Evolutionary conservation across 2,888 invertebrate genomes (phyloP), one percentile per base, ranked within the genome.

Genomic region (Dascillus cervinus): DNA sequence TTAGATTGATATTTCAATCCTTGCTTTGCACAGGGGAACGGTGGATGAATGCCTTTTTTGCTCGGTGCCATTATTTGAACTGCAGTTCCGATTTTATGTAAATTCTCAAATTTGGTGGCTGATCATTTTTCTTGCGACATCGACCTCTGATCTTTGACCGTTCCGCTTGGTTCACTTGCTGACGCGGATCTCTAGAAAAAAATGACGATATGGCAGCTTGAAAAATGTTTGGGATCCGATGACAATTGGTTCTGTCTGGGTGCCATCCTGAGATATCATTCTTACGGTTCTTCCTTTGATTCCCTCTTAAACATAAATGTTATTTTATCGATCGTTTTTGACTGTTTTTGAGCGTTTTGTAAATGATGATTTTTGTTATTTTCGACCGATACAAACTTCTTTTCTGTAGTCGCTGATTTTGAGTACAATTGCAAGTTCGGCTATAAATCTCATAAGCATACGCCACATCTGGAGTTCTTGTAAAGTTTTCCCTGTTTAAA

Each of bases 1-100:
- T 43, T 34, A 42, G 44, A 44, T 41, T 46, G 47, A 44, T 46
- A 47, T 47, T 46, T 47, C 45, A 46, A 44, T 46, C 41, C 29
- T 33, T 21, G 28, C 26, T 38, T 31, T 27, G 27, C 37, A 23
- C 37, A 23, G 23, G 26, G 37, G 33, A 29, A 13, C 26, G 26
- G n/a, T 22, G 21, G 23, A 32, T 35, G 31, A 35, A 35, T 35
- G 35, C 24, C 26, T 20, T 21, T 24, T 22, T 22, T n/a, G n/a
- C n/a, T n/a, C n/a, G n/a, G n/a, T n/a, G n/a, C n/a, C n/a, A n/a
- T n/a, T n/a, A n/a, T n/a, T n/a, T n/a, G n/a, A n/a, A n/a, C n/a
- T n/a, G n/a, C n/a, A n/a, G n/a, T n/a, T n/a, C n/a, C n/a, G n/a
- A n/a, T n/a, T n/a, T n/a, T n/a, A n/a, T n/a, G n/a, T n/a, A n/a